Conservation (phyloP, 1,140 invertebrate species). For the Calycopis cecrops region DNA sequence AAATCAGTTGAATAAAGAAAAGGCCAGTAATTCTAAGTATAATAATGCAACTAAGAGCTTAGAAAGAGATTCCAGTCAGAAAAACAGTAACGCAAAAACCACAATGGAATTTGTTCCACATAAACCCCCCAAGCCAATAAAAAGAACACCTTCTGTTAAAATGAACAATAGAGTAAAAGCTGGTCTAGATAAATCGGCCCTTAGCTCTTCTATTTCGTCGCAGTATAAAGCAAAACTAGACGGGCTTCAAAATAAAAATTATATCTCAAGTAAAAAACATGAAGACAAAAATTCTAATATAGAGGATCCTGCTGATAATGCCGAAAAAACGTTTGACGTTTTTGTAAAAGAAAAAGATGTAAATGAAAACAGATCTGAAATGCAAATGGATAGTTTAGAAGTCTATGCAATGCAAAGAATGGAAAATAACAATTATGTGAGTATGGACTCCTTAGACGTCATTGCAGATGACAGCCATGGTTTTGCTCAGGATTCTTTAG, state of each 20-base stretch:
- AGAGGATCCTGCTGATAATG: slow-evolving; percentile 42
- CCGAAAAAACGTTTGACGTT: slow-evolving; percentile 76
- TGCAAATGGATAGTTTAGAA: slow-evolving; percentile 77
- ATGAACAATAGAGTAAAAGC: slow-evolving; percentile 66
- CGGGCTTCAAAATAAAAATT: slow-evolving; percentile 68
- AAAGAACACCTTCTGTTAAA: slow-evolving; percentile 70
- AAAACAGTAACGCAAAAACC: slow-evolving; percentile 71
- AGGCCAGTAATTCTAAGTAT: slow-evolving; percentile 57
- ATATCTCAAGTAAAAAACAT: slow-evolving; percentile 49
- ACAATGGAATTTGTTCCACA: slow-evolving; percentile 76
- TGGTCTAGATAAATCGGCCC: slow-evolving; percentile 53
- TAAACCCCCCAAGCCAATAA: slow-evolving; percentile 75
- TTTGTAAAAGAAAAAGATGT: slow-evolving; percentile 77
- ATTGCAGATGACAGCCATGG: slow-evolving; percentile 54
- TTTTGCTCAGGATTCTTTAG: slow-evolving; percentile 69
- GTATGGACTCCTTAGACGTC: slow-evolving; percentile 71
- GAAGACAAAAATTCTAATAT: slow-evolving; percentile 60
- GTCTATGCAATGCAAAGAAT: slow-evolving; percentile 73
- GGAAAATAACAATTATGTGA: slow-evolving; percentile 65
- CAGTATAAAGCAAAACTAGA: slow-evolving; percentile 72
- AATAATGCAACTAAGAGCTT: slow-evolving; percentile 69
- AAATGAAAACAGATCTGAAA: slow-evolving; percentile 76
- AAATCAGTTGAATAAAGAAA: slow-evolving; percentile 71
- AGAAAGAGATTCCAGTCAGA: slow-evolving; percentile 75
- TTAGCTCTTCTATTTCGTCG: slow-evolving; percentile 68